Base-by-base conservation (phyloP, 1,140 invertebrate genomes). In the Penaeus japonicus region DNA sequence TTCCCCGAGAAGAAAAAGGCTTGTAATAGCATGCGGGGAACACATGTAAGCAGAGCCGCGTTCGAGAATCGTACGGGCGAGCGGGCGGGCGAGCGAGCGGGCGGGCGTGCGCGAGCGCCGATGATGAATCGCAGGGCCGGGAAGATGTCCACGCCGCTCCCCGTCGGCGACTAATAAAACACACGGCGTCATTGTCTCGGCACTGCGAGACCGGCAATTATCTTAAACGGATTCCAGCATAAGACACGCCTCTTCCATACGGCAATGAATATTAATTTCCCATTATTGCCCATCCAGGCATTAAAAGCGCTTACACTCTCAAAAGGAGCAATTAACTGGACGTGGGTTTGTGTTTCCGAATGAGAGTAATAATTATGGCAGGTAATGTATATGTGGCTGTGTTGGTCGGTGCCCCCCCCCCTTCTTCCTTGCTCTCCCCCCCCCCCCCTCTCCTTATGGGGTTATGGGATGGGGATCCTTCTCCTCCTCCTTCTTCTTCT, bases 221-320 rank as follows among this genome's bases (percentile, higher is more conserved):
- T 83, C 65, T 88, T 88, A 88, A 88, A 88, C 86, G 86, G 62
- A 83, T 82, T 88, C 86, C 86, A 78, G 80, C 86, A 88, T 84
- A 84, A 78, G 83, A 88, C 86, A 88, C 86, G 86, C 86, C 86
- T 88, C 86, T 88, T 88, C 86, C 53, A 88, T 88, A 88, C 86
- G 80, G 80, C 86, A 88, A 88, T 88, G 86, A 88, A 88, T 88
- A 88, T 88, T 88, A 88, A 88, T 88, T 88, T 78, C 80, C 80
- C 86, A 88, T 88, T 88, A 88, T 82, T 88, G 80, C 80, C 81
- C 80, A 70, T 84, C 53, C 78, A 70, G 86, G 54, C 86, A 88
- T 88, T 88, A 88, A 88, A 88, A 84, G 86, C 55, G 86, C 80
- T 81, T 88, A 88, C 86, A 84, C 47, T 83, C 77, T 83, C 80